Conservation (phyloP, 2,888 invertebrate genomes). For the Eilema caniola region DNA sequence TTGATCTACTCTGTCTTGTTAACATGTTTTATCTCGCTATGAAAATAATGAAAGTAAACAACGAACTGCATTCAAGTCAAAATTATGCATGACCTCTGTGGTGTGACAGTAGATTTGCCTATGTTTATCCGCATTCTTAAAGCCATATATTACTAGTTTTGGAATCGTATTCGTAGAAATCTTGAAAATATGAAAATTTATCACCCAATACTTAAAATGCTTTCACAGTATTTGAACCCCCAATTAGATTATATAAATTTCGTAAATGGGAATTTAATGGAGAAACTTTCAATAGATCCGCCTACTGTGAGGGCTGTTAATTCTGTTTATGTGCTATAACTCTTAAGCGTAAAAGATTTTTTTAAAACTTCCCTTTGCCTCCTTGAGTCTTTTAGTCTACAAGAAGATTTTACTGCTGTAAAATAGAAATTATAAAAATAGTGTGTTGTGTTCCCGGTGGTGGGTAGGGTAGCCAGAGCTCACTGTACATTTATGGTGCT, state of each 20-base stretch:
- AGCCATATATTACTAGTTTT: neutral
- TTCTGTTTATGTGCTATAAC: conserved; percentile 26
- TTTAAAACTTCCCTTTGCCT: neutral
- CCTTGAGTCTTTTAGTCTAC: neutral
- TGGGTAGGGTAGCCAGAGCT: too few species aligned
- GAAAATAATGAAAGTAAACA: too few species aligned
- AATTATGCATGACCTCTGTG: too few species aligned
- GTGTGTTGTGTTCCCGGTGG: too few species aligned
- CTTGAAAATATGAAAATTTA: conserved; percentile 43
- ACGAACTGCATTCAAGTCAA: too few species aligned
- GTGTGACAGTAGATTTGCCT: too few species aligned
- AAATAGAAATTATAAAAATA: neutral
- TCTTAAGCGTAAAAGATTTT: neutral
- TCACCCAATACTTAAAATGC: conserved; percentile 54
- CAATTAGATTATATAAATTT: conserved; percentile 57
- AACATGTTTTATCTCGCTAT: too few species aligned
- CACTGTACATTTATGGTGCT: too few species aligned
- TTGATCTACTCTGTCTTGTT: too few species aligned
- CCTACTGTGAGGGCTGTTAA: conserved; percentile 37
- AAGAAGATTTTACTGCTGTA: neutral
- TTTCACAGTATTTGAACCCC: conserved; percentile 52
- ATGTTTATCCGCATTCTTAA: neutral
- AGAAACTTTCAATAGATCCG: conserved; percentile 56
- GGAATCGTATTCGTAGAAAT: neutral
- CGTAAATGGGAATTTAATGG: conserved; percentile 60